Conservation (phyloP, 2,113 vertebrate species). For the Jaculus jaculus region DNA sequence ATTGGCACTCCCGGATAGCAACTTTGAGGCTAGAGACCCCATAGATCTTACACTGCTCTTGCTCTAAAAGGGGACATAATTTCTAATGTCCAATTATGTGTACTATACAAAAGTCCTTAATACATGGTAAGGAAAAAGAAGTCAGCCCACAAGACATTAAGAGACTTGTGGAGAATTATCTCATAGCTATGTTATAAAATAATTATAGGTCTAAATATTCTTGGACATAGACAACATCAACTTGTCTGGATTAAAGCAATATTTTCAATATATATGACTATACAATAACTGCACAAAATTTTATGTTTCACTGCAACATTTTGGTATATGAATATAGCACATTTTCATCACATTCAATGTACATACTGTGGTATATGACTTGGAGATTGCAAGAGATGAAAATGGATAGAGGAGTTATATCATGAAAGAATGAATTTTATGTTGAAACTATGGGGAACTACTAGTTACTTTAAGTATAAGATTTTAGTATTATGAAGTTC, state of each 20-base stretch:
- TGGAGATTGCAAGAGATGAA: neutral
- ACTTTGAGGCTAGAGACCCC: neutral
- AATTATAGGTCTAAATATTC: neutral
- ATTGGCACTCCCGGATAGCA: neutral
- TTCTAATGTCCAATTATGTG: neutral
- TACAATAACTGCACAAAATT: neutral
- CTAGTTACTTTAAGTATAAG: neutral
- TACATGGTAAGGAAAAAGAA: neutral
- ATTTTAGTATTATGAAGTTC: neutral
- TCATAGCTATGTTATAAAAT: neutral
- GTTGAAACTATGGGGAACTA: neutral
- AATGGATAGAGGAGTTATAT: neutral
- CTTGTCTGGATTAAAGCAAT: neutral
- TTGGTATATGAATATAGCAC: neutral
- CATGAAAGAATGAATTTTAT: neutral
- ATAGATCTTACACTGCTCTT: neutral
- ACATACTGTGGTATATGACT: neutral
- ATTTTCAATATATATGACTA: neutral
- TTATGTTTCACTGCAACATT: neutral
- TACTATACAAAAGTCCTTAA: neutral
- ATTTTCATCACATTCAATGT: neutral
- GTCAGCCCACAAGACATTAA: neutral
- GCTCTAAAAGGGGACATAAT: neutral
- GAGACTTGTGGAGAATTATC: neutral
- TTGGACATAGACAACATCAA: conserved; percentile 14